These are phyloP conservation scores for Polyommatus icarus DNA, from an alignment of 2,888 invertebrate genomes.

Conservation along the genomic window DNA sequence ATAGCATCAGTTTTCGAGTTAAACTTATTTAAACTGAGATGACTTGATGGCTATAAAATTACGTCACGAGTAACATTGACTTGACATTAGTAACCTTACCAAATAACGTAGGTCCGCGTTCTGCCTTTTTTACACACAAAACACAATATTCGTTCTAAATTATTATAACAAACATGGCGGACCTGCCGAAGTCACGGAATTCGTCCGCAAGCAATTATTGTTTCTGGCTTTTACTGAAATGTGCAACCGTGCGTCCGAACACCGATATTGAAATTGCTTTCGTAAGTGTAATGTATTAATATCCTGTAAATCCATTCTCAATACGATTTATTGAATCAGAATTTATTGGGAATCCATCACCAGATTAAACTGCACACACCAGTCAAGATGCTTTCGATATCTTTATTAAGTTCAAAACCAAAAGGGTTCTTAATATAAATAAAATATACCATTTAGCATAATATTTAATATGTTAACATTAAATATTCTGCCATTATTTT, in stretches of 20 bases:
- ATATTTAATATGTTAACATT: too few relatives aligned
- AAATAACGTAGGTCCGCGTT: too few relatives aligned
- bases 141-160: conserved; percentile 15
- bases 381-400: not conserved
- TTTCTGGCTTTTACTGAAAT: conserved; percentile 29
- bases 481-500: too few relatives aligned
- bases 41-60: too few relatives aligned
- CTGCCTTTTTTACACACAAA: too few relatives aligned
- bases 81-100: too few relatives aligned
- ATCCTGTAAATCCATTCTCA: not conserved
- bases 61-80: too few relatives aligned
- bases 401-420: not conserved
- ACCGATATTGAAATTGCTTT: conserved; percentile 24
- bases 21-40: too few relatives aligned
- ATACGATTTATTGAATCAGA: not conserved
- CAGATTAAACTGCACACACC: not conserved
- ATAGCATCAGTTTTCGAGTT: too few relatives aligned
- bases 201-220: conserved; percentile 25
- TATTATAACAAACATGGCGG: not conserved
- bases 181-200: conserved; percentile 8
- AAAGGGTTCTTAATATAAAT: not conserved
- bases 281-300: conserved; percentile 1
- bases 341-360: not conserved
- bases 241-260: conserved; percentile 23
- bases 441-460: not conserved